phyloP scores from a whole-genome alignment of 2,797 vertebrate genomes.

The Pelochelys cantorii region DNA sequence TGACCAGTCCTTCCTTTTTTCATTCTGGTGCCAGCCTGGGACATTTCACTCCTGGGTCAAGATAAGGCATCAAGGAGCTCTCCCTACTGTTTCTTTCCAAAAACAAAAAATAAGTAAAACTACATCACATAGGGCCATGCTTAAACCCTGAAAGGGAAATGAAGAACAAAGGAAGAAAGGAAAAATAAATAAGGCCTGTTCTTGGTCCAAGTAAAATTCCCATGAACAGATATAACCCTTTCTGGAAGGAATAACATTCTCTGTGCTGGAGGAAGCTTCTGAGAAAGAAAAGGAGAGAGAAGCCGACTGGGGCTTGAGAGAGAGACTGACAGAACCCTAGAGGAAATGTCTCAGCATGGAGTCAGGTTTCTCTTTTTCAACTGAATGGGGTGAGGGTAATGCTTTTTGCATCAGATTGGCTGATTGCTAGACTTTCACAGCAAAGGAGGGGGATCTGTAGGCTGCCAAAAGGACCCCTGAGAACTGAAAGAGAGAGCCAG shows the following conservation, averaged over 20 bases:
- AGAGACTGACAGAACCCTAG: conserved; percentile 16
- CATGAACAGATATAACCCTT: conserved; percentile 40
- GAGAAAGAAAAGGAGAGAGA: conserved; percentile 13
- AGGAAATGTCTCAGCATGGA: conserved; percentile 53
- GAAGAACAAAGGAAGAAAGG: conserved; percentile 72
- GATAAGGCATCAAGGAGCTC: conserved; percentile 14
- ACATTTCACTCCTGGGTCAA: not conserved
- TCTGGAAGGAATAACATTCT: conserved; percentile 10
- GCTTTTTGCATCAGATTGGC: conserved; percentile 68
- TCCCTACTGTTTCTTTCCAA: conserved; percentile 28
- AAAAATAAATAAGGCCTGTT: conserved; percentile 75
- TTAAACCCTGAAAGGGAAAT: conserved; percentile 69
- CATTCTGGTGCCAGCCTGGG: not conserved
- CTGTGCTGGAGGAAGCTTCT: conserved; percentile 42
- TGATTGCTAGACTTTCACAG: conserved; percentile 61
- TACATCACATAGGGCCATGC: conserved; percentile 59
- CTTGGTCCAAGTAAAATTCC: conserved; percentile 63
- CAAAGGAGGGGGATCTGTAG: conserved; percentile 53
- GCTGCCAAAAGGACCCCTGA: conserved; percentile 75
- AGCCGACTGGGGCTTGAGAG: not conserved
- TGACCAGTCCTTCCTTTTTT: not conserved
- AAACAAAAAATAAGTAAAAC: conserved; percentile 53
- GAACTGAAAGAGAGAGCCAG: conserved; percentile 56
- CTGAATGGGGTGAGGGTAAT: conserved; percentile 51
- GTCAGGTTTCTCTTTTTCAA: conserved; percentile 61